A percentile compares a stretch with the other conserved stretches of the same genome.
These are phyloP conservation scores for Peromyscus aztecus DNA, from an alignment of 2,797 vertebrate species.

Conservation along the genomic window DNA sequence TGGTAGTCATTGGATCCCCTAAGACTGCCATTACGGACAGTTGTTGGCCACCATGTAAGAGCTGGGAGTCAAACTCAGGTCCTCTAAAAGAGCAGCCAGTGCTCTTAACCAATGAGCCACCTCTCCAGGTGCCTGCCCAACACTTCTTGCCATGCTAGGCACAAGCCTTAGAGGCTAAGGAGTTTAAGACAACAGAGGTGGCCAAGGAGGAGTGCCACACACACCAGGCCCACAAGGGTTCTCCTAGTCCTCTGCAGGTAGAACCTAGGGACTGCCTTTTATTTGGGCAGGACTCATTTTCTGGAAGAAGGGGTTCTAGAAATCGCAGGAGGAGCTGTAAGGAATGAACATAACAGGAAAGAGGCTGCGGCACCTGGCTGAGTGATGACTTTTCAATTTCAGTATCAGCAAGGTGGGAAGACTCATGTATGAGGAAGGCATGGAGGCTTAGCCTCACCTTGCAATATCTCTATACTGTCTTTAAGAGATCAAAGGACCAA, in stretches of 20 bases:
- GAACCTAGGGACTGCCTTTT: not conserved
- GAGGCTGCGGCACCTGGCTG: not conserved
- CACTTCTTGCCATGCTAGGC: not conserved
- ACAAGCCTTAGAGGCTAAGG: not conserved
- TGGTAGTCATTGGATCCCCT: not conserved
- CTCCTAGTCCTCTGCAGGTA: not conserved
- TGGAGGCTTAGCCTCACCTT: not conserved
- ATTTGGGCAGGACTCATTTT: not conserved
- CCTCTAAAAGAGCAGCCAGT: not conserved
- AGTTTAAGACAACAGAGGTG: not conserved
- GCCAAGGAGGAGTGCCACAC: not conserved
- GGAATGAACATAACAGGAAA: not conserved
- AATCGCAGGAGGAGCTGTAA: not conserved
- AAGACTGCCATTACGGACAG: not conserved
- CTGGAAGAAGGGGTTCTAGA: not conserved
- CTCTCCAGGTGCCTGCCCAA: not conserved
- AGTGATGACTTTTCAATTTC: not conserved
- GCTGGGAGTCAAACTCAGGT: not conserved
- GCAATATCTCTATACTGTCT: not conserved
- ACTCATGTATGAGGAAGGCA: not conserved
- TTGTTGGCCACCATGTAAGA: not conserved
- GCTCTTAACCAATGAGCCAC: not conserved
- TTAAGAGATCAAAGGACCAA: not conserved
- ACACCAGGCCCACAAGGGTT: not conserved
- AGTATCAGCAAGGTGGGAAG: not conserved